Conservation (phyloP, 2,113 vertebrate genomes). For the Aspiorhynchus laticeps region DNA sequence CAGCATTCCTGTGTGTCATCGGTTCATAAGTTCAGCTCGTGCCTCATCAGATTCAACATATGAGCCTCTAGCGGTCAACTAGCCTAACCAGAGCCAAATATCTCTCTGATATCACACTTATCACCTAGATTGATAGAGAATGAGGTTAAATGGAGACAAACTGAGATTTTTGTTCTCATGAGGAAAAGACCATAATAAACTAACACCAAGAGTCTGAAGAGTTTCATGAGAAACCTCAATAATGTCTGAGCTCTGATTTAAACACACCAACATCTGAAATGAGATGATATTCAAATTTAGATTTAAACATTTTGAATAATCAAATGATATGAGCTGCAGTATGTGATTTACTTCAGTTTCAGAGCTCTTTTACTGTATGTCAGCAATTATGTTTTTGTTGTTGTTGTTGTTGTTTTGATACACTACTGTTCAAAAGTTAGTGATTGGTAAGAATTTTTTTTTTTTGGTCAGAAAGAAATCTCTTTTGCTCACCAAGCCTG, state of each 20-base stretch:
- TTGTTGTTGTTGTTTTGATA: too few relatives aligned
- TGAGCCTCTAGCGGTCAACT: slow-evolving; percentile 4
- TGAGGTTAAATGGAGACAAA: neutral
- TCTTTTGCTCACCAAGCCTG: neutral
- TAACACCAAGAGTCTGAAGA: too few relatives aligned
- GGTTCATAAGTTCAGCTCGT: slow-evolving; percentile 48
- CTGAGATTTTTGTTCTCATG: neutral
- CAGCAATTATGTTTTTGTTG: too few relatives aligned
- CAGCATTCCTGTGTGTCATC: slow-evolving; percentile 46
- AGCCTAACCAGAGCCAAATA: neutral
- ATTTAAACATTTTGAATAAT: too few relatives aligned
- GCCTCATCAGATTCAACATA: slow-evolving; percentile 27
- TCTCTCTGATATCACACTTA: neutral
- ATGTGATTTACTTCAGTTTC: too few relatives aligned
- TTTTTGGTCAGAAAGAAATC: neutral
- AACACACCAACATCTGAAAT: neutral
- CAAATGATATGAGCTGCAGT: too few relatives aligned
- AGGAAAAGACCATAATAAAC: neutral
- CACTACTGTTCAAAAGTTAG: too few relatives aligned
- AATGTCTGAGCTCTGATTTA: neutral
- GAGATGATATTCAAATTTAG: too few relatives aligned
- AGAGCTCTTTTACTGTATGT: too few relatives aligned
- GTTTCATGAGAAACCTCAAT: neutral
- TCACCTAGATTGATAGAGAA: neutral
- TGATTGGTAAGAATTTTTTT: too few relatives aligned